Evolutionary conservation across 92 coral and sea anemone genomes (phyloP).

Genomic region (Palythoa caribaeorum): DNA sequence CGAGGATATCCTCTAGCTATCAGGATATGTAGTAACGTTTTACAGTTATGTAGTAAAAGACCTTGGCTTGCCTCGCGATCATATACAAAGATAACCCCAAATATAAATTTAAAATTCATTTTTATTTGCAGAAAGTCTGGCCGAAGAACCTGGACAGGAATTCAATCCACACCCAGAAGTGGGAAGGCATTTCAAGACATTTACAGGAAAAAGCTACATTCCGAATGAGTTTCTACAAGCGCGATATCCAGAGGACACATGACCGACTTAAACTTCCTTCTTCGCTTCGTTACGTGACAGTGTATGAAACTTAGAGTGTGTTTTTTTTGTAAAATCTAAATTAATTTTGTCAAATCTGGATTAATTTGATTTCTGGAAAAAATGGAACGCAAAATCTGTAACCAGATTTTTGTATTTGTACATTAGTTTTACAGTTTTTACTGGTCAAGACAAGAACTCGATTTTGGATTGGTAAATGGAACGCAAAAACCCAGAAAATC

Average conservation of each 20-base stretch:
- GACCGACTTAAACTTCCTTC: not conserved
- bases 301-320: not conserved
- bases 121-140: conserved; percentile 70
- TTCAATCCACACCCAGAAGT: conserved; percentile 88
- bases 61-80: too few species aligned
- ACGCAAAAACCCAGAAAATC: too few species aligned
- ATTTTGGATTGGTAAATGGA: too few species aligned
- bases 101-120: not conserved
- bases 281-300: too few species aligned
- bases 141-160: conserved; percentile 78
- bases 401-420: too few species aligned
- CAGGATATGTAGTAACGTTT: too few species aligned
- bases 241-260: conserved; percentile 81
- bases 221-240: conserved; percentile 76
- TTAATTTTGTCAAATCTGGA: not conserved
- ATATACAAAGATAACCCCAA: not conserved
- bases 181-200: conserved; percentile 81
- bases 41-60: too few species aligned
- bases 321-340: not conserved
- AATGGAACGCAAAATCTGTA: too few species aligned
- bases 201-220: conserved; percentile 77
- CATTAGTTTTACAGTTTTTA: too few species aligned
- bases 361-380: too few species aligned
- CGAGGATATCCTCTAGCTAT: too few species aligned
- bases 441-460: too few species aligned